Conservation (phyloP, 2,888 invertebrate genomes). For the Allygus modestus region DNA sequence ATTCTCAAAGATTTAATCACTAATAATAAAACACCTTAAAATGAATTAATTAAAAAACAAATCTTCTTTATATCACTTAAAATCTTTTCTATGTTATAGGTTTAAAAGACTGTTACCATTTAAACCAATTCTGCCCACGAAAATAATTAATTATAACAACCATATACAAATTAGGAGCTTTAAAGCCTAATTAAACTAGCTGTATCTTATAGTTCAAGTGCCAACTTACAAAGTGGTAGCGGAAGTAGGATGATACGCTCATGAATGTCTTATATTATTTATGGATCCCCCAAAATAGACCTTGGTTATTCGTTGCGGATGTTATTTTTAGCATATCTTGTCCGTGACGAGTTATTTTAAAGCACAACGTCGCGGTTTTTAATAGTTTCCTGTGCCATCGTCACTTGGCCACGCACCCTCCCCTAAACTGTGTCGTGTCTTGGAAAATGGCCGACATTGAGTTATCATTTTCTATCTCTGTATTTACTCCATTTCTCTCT, state of each 20-base stretch:
- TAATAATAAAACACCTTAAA: too few relatives aligned
- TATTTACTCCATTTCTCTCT: too few relatives aligned
- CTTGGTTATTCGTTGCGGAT: background rate
- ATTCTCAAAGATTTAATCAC: too few relatives aligned
- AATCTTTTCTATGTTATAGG: too few relatives aligned
- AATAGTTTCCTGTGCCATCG: constrained; percentile 5
- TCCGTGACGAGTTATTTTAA: constrained; percentile 20
- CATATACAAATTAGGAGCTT: too few relatives aligned
- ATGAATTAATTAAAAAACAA: too few relatives aligned
- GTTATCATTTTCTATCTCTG: background rate
- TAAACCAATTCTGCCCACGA: too few relatives aligned
- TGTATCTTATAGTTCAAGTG: too few relatives aligned
- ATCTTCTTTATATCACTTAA: too few relatives aligned
- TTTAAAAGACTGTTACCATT: too few relatives aligned
- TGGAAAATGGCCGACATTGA: background rate
- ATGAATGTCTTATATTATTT: background rate
- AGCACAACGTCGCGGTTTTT: background rate
- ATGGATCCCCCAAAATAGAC: background rate
- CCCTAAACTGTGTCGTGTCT: background rate
- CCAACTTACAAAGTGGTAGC: background rate
- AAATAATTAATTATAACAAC: too few relatives aligned
- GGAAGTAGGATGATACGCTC: background rate
- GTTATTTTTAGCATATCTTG: constrained; percentile 40
- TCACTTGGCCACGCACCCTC: background rate
- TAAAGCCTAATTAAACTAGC: too few relatives aligned